Evolutionary conservation across 2,797 vertebrate species (phyloP).

Genomic region (Lepilemur ruficaudatus): DNA sequence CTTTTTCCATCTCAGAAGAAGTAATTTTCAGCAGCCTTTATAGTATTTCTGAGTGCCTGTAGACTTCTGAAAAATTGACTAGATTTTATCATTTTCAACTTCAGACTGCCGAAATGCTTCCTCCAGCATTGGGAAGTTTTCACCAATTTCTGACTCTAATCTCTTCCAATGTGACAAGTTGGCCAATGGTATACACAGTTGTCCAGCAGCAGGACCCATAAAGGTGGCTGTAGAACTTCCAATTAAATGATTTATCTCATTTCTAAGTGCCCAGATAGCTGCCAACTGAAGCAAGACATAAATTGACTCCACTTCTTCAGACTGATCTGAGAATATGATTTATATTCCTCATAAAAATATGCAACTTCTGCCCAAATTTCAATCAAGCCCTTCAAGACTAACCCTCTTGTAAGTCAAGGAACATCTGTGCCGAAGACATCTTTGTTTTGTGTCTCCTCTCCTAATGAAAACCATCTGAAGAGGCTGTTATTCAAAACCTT

Average conservation of each 20-base stretch:
- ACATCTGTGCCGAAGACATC: background rate
- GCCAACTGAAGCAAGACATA: background rate
- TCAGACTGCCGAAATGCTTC: background rate
- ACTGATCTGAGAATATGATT: background rate
- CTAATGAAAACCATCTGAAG: background rate
- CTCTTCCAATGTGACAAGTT: background rate
- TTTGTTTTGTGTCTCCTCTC: background rate
- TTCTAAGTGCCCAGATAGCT: background rate
- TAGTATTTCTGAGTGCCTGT: conserved; percentile 1
- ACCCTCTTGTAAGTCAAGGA: background rate
- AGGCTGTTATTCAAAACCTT: background rate
- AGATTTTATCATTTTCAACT: background rate
- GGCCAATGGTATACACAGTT: background rate
- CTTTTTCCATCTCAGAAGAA: background rate
- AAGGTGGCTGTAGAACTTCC: background rate
- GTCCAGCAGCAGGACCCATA: background rate
- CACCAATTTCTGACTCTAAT: background rate
- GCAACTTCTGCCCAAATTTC: background rate
- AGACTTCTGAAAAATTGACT: conserved; percentile 35
- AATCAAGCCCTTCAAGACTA: background rate
- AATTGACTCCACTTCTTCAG: background rate
- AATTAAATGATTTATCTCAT: background rate
- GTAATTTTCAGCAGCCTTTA: background rate
- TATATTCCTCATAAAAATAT: conserved; percentile 34
- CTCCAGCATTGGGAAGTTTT: background rate